A percentile compares a stretch with the other conserved stretches of the same genome.
phyloP scores from a whole-genome alignment of 2,113 vertebrate species.

The Leucopsar rothschildi region DNA sequence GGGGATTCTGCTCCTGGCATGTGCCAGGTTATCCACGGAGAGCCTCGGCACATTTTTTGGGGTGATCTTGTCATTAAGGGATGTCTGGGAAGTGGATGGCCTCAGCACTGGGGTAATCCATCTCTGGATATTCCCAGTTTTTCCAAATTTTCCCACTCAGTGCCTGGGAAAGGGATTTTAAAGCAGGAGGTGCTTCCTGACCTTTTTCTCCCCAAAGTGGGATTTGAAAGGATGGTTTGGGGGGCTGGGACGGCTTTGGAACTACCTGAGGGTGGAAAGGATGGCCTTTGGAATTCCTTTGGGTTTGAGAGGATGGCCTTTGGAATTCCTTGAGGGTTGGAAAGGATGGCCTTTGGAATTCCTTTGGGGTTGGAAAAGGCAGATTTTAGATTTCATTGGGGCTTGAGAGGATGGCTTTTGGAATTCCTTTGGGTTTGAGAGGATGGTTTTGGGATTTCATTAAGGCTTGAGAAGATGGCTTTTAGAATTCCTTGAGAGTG shows the following conservation, averaged over 20 bases:
- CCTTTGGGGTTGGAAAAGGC: neutral
- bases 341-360: neutral
- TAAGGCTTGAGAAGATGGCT: rapidly evolving
- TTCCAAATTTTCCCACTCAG: neutral
- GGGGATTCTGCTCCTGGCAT: neutral
- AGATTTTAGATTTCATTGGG: no score
- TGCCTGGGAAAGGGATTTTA: neutral
- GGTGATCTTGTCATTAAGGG: neutral
- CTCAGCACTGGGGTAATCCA: neutral
- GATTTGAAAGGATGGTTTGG: neutral
- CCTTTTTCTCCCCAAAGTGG: neutral
- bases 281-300: neutral
- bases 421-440: no score
- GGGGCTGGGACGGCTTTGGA: neutral
- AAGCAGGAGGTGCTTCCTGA: neutral
- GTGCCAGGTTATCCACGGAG: neutral
- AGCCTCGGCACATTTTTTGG: rapidly evolving
- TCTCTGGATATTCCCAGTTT: neutral
- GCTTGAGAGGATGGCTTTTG: rapidly evolving
- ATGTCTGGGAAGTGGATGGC: neutral
- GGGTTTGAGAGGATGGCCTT: neutral
- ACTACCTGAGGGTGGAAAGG: neutral
- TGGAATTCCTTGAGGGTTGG: neutral
- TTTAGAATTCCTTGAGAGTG: neutral
- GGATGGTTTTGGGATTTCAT: rapidly evolving